Evolutionary conservation across 2,888 invertebrate species (phyloP).

Genomic region (Charanyca ferruginea): DNA sequence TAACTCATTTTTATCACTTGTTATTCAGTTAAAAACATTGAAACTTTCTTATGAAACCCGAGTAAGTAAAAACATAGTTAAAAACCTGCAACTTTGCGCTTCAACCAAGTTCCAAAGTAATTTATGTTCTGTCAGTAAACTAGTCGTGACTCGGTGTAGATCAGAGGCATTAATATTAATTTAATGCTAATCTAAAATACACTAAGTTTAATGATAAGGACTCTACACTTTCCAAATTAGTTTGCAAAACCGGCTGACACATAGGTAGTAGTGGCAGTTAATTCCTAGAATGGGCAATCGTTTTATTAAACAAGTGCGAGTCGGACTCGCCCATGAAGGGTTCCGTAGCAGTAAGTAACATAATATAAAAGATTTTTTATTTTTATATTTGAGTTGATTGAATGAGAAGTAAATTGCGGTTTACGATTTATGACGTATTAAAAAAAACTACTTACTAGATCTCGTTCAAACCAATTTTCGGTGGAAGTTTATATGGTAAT

Average conservation of each 20-base stretch:
- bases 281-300: too few species aligned
- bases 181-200: conserved; percentile 35
- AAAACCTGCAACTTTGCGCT: conserved; percentile 17
- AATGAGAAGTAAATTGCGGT: too few species aligned
- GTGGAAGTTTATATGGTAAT: too few species aligned
- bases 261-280: conserved; percentile 3
- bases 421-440: too few species aligned
- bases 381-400: too few species aligned
- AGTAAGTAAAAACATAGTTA: conserved; percentile 22
- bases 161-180: conserved; percentile 54
- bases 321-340: too few species aligned
- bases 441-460: too few species aligned
- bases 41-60: conserved; percentile 39
- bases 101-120: conserved; percentile 49
- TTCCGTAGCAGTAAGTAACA: too few species aligned
- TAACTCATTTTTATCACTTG: conserved; percentile 17
- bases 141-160: conserved; percentile 29
- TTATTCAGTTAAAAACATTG: conserved; percentile 34
- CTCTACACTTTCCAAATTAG: conserved; percentile 20
- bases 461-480: too few species aligned
- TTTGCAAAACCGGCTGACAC: conserved; percentile 9
- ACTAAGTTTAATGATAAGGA: conserved; percentile 20
- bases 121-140: conserved; percentile 48
- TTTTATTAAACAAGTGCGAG: too few species aligned
- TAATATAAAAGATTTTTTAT: too few species aligned